Conservation (phyloP, 2,113 vertebrate genomes). For the Sus scrofa region T2T-Sscrofa CM000812.6:213259001-213259500, state of each 20-base stretch:
- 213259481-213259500: slow-evolving; percentile 65
- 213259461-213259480: slow-evolving; percentile 83
- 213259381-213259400: slow-evolving; percentile 72
- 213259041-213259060: slow-evolving; percentile 30
- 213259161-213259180: slow-evolving; percentile 63
- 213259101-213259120: slow-evolving; percentile 51
- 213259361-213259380: slow-evolving; percentile 69
- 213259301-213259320: slow-evolving; percentile 70
- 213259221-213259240: slow-evolving; percentile 72
- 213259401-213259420: slow-evolving; percentile 70
- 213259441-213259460: slow-evolving; percentile 82
- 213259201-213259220: slow-evolving; percentile 57
- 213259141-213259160: slow-evolving; percentile 55
- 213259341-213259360: slow-evolving; percentile 69
- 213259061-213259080: not conserved
- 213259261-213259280: slow-evolving; percentile 61
- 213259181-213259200: slow-evolving; percentile 53
- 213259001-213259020: slow-evolving; percentile 44
- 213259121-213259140: slow-evolving; percentile 56
- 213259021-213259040: not conserved
- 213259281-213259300: slow-evolving; percentile 75
- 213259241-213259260: slow-evolving; percentile 74
- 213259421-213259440: slow-evolving; percentile 74
- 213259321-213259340: slow-evolving; percentile 72
- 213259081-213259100: slow-evolving; percentile 30